Conservation (phyloP, 2,888 invertebrate genomes). For the Bombylius major region DNA sequence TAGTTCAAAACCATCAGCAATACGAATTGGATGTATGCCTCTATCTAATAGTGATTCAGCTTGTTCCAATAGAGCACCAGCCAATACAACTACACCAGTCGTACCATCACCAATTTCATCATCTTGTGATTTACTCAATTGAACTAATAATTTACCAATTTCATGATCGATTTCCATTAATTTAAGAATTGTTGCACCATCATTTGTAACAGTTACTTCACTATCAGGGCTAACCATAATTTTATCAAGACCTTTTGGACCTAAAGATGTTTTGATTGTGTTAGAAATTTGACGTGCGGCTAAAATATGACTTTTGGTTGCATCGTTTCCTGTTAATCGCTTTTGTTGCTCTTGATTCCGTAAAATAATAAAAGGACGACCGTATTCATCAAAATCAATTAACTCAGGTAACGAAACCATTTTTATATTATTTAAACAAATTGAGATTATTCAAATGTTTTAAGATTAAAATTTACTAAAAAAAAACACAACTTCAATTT, state of each 20-base stretch:
- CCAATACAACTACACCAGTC: constrained; percentile 86
- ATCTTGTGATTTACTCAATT: constrained; percentile 96
- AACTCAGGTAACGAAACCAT: constrained; percentile 59
- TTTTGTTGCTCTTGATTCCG: constrained; percentile 92
- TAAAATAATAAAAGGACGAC: constrained; percentile 93
- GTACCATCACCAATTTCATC: constrained; percentile 99
- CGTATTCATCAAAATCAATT: constrained; percentile 96
- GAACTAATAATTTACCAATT: constrained; percentile 95
- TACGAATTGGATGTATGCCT: constrained; percentile 96
- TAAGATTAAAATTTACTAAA: too few relatives aligned
- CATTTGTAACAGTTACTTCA: constrained; percentile 95
- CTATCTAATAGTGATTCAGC: constrained; percentile 85
- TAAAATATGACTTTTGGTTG: constrained; percentile 96
- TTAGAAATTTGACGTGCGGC: constrained; percentile 90
- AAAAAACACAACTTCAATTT: too few relatives aligned
- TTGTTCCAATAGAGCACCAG: constrained; percentile 83
- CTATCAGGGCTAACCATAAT: constrained; percentile 96
- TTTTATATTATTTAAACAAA: background rate
- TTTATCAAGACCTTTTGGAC: constrained; percentile 95
- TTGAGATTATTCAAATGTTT: too few relatives aligned
- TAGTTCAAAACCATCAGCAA: constrained; percentile 96
- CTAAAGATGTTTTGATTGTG: constrained; percentile 84
- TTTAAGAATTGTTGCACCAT: constrained; percentile 98
- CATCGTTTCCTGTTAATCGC: constrained; percentile 89
- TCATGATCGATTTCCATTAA: constrained; percentile 99